Percentiles rank a stretch among this genome's conserved stretches.
Evolutionary conservation across 2,888 invertebrate species (phyloP).

Genomic region (Drosophila yooni): DNA sequence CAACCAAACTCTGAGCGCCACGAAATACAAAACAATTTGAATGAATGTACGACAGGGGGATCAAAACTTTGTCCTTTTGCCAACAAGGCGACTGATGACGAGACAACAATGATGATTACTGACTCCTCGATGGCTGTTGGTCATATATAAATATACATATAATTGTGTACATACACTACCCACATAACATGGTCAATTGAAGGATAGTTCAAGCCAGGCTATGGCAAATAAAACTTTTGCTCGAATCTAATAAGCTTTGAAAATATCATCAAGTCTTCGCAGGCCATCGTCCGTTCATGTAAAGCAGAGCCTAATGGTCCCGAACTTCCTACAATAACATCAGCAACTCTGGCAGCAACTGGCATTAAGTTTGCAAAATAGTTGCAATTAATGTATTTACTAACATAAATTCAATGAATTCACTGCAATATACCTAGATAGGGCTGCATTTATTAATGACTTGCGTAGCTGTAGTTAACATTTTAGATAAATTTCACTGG

Average conservation of each 20-base stretch:
- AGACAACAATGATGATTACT: conserved; percentile 59
- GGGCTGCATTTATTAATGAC: conserved; percentile 3
- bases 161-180: neutral
- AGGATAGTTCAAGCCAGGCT: conserved; percentile 36
- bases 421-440: no score
- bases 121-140: conserved; percentile 43
- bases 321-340: conserved; percentile 44
- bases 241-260: conserved; percentile 66
- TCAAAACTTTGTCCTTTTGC: conserved; percentile 66
- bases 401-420: conserved; percentile 25
- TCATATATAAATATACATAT: conserved; percentile 18
- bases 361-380: conserved; percentile 1
- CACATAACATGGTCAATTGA: neutral
- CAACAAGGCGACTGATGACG: conserved; percentile 45
- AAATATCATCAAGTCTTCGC: conserved; percentile 55
- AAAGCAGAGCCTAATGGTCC: conserved; percentile 44
- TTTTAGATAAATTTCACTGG: neutral
- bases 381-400: conserved; percentile 25
- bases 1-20: conserved; percentile 18
- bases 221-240: conserved; percentile 54
- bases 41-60: conserved; percentile 39
- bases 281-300: conserved; percentile 32
- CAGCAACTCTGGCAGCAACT: conserved; percentile 25
- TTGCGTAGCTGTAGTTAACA: neutral
- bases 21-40: conserved; percentile 75